Conservation (phyloP, 2,888 invertebrate genomes). For the Aporophyla nigra region DNA sequence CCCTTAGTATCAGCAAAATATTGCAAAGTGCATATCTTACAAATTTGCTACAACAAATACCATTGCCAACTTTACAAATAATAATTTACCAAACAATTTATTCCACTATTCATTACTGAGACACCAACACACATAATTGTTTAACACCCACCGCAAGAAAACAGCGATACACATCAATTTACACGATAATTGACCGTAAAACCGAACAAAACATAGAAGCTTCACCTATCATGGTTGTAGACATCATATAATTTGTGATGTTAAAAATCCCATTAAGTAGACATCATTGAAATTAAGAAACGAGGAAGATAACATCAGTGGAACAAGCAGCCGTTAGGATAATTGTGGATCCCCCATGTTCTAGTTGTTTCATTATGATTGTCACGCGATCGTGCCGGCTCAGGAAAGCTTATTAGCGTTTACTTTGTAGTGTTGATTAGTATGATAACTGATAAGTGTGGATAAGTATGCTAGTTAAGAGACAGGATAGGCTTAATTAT, state of each 20-base stretch:
- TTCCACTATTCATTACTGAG: conserved; percentile 32
- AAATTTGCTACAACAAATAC: conserved; percentile 31
- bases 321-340: conserved; percentile 62
- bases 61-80: conserved; percentile 24
- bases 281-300: conserved; percentile 63
- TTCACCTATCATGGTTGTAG: background rate
- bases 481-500: conserved; percentile 35
- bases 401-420: conserved; percentile 48
- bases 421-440: conserved; percentile 52
- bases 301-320: conserved; percentile 57
- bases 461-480: conserved; percentile 51
- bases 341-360: conserved; percentile 67
- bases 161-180: conserved; percentile 49
- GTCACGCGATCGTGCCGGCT: conserved; percentile 63
- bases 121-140: conserved; percentile 45
- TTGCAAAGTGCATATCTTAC: conserved; percentile 15
- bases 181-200: conserved; percentile 57
- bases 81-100: conserved; percentile 30
- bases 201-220: conserved; percentile 22
- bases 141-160: conserved; percentile 27
- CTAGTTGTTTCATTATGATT: conserved; percentile 52
- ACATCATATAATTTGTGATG: conserved; percentile 58
- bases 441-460: conserved; percentile 43
- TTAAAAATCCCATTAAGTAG: conserved; percentile 65
- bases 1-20: background rate